These are phyloP conservation scores for Falcaria lacertinaria DNA, from an alignment of 2,888 invertebrate genomes.

Conservation along the genomic window DNA sequence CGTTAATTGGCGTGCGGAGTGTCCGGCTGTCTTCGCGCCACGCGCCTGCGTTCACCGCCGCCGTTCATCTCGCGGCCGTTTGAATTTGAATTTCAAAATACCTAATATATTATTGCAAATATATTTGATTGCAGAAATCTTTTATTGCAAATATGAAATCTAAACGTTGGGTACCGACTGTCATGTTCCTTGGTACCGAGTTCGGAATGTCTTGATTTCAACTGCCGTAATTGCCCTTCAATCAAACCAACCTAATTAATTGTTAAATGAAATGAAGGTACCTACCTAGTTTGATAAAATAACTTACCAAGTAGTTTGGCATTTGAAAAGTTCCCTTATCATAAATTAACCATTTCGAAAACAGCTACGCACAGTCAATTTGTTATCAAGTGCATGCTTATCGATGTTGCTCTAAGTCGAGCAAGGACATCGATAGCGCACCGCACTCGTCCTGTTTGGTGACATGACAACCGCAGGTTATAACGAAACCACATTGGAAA, in stretches of 20 bases:
- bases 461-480: background rate
- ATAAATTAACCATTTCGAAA: constrained; percentile 16
- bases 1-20: constrained; percentile 72
- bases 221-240: too few relatives aligned
- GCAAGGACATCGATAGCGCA: constrained; percentile 60
- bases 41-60: constrained; percentile 47
- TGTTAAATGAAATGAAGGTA: too few relatives aligned
- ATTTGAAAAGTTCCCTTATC: background rate
- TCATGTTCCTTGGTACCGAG: too few relatives aligned
- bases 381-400: constrained; percentile 46
- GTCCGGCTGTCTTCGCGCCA: constrained; percentile 67
- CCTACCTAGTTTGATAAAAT: too few relatives aligned
- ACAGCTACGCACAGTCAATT: constrained; percentile 31
- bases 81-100: constrained; percentile 52
- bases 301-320: background rate
- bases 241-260: too few relatives aligned
- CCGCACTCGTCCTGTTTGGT: constrained; percentile 38
- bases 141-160: too few relatives aligned
- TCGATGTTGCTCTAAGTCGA: constrained; percentile 59
- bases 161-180: too few relatives aligned
- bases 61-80: constrained; percentile 43
- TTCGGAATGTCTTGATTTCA: too few relatives aligned
- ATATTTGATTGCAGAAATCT: too few relatives aligned
- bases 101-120: constrained; percentile 38
- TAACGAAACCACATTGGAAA: background rate